Conservation (phyloP, 1,140 invertebrate genomes). For the Neodiprion lecontei region DNA sequence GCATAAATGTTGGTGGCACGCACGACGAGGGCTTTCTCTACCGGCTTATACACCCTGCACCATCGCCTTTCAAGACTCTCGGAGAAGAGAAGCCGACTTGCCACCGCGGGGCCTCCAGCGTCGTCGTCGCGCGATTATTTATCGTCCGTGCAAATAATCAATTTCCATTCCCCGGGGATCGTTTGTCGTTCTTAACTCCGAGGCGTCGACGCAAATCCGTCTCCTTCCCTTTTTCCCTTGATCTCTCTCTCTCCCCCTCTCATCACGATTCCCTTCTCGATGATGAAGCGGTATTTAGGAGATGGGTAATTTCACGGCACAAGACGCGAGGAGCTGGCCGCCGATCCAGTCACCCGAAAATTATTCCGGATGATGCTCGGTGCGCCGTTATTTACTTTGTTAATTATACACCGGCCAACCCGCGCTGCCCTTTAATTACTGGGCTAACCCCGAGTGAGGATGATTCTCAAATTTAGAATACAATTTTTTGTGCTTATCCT, state of each 20-base stretch:
- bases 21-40: neutral
- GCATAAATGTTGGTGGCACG: neutral
- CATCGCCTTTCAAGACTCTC: neutral
- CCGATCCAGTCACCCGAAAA: neutral
- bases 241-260: neutral
- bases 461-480: neutral
- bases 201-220: conserved; percentile 1
- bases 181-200: conserved; percentile 3
- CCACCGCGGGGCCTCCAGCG: conserved; percentile 2
- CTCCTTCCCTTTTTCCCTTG: neutral
- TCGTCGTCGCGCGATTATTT: neutral
- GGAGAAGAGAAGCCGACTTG: neutral
- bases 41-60: neutral
- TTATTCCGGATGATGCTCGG: neutral
- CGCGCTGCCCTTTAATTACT: neutral
- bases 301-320: neutral
- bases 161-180: conserved; percentile 6
- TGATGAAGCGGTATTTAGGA: neutral
- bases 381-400: neutral
- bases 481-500: neutral
- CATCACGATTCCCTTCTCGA: neutral
- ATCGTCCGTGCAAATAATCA: conserved; percentile 7
- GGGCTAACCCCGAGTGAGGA: neutral
- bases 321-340: neutral
- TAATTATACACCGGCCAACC: neutral